These are phyloP conservation scores for Scotopteryx bipunctaria DNA, from an alignment of 2,888 invertebrate genomes.

Conservation along the genomic window DNA sequence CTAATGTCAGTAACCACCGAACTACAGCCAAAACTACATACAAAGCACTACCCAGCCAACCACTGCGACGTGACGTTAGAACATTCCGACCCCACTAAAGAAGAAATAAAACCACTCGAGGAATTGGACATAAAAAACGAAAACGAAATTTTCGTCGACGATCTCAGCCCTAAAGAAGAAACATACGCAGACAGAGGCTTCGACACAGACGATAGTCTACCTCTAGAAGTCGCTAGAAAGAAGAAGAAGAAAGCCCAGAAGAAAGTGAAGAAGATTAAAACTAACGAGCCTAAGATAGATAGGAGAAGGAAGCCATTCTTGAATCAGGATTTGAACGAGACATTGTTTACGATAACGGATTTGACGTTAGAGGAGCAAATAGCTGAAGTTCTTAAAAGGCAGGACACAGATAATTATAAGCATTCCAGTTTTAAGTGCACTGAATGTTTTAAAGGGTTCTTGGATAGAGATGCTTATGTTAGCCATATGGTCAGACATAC, in stretches of 20 bases:
- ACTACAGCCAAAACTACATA: neutral
- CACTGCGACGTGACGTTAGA: constrained; percentile 4
- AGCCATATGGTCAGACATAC: constrained; percentile 66
- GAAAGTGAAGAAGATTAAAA: constrained; percentile 16
- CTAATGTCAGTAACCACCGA: constrained; percentile 3
- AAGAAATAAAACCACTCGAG: constrained; percentile 4
- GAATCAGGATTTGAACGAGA: constrained; percentile 48
- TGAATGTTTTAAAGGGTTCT: constrained; percentile 64
- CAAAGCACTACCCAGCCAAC: neutral
- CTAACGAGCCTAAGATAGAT: constrained; percentile 15
- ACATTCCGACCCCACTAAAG: constrained; percentile 3
- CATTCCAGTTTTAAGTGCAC: constrained; percentile 60
- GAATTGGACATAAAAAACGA: constrained; percentile 19
- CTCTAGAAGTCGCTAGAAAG: constrained; percentile 22
- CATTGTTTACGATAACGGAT: constrained; percentile 58
- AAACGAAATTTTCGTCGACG: constrained; percentile 21
- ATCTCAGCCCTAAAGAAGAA: constrained; percentile 22
- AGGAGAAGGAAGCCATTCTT: constrained; percentile 9
- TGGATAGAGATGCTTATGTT: constrained; percentile 58
- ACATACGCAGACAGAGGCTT: constrained; percentile 5
- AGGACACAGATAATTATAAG: constrained; percentile 59
- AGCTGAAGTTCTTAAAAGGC: constrained; percentile 60
- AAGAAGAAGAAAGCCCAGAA: constrained; percentile 11
- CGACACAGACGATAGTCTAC: constrained; percentile 24
- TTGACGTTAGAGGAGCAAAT: constrained; percentile 69